Base-by-base conservation (phyloP, 2,888 invertebrate genomes). In the Apotomis capreana region DNA sequence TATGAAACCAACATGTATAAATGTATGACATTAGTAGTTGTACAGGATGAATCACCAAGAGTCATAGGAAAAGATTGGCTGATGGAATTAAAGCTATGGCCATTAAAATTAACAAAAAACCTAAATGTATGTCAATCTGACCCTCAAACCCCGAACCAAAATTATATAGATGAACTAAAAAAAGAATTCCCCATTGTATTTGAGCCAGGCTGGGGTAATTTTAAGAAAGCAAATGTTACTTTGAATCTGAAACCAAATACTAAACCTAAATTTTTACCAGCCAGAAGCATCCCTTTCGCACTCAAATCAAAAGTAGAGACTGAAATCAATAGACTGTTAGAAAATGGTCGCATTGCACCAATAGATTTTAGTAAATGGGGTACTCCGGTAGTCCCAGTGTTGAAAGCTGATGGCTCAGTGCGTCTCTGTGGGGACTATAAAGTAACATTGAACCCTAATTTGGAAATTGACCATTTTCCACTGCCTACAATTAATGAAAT, bases 351-450 rank as follows among this genome's bases (percentile, higher is more conserved):
- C n/a, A 63, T 63, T 13, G 44, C 44, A 3, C 59, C 59, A 60
- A 60, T 46, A 13, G 44, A 60, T 8, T 60, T 60, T 12, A 52
- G 62, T 62, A 51, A 62, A 37, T 62, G 62, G 62, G 62, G 62
- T 9, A 62, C 62, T 37, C 62, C 63, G 0, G 63, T 63, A 13
- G 63, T 63, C 3, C 54, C 52, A 4, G 63, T 63, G 5, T n/a
- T 62, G n/a, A 51, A 62, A 13, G 4, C 52, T 40, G 63, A 63
- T 13, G 52, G 54, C 12, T 63, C 37, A 4, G 54, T 63, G n/a
- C n/a, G 63, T 3, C 40, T 64, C 13, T 63, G 62, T 36, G 52
- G 52, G 36, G 62, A 62, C 26, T 62, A 63, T 8, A 63, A 63
- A 63, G 52, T 52, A n/a, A 63, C 52, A 4, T 36, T 63, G 12